phyloP scores from a whole-genome alignment of 2,797 vertebrate genomes.

The Pseudomugil gertrudae region DNA sequence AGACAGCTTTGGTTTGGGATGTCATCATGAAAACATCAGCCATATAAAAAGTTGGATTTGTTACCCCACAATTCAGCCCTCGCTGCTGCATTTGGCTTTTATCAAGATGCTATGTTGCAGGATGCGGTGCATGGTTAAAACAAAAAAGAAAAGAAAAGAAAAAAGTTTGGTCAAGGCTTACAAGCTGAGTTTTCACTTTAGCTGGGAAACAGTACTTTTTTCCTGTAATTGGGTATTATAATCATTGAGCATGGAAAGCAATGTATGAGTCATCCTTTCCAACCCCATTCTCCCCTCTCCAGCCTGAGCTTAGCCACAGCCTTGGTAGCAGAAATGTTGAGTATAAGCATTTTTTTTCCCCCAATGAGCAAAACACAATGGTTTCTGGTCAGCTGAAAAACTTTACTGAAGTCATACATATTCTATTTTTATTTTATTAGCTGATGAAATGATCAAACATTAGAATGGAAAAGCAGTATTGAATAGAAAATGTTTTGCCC shows the following conservation, averaged over 20 bases:
- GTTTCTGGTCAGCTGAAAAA: constrained; percentile 59
- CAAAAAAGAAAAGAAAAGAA: constrained; percentile 39
- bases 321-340: constrained; percentile 65
- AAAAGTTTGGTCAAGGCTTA: constrained; percentile 53
- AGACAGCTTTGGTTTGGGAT: constrained; percentile 17
- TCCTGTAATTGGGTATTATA: constrained; percentile 80
- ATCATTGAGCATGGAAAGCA: constrained; percentile 80
- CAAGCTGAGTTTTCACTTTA: constrained; percentile 55
- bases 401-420: constrained; percentile 38
- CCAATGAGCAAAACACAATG: constrained; percentile 51
- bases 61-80: constrained; percentile 35
- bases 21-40: constrained; percentile 25
- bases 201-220: constrained; percentile 74
- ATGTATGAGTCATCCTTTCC: constrained; percentile 83
- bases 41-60: constrained; percentile 44
- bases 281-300: constrained; percentile 66
- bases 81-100: constrained; percentile 38
- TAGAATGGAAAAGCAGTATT: constrained; percentile 33
- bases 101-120: constrained; percentile 45
- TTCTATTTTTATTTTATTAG: constrained; percentile 65
- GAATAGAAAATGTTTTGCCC: constrained; percentile 24
- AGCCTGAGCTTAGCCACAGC: constrained; percentile 67
- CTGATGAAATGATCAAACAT: constrained; percentile 35
- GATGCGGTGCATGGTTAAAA: constrained; percentile 37
- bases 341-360: constrained; percentile 71